phyloP scores from a whole-genome alignment of 2,113 vertebrate genomes.

The Hippocampus zosterae region DNA sequence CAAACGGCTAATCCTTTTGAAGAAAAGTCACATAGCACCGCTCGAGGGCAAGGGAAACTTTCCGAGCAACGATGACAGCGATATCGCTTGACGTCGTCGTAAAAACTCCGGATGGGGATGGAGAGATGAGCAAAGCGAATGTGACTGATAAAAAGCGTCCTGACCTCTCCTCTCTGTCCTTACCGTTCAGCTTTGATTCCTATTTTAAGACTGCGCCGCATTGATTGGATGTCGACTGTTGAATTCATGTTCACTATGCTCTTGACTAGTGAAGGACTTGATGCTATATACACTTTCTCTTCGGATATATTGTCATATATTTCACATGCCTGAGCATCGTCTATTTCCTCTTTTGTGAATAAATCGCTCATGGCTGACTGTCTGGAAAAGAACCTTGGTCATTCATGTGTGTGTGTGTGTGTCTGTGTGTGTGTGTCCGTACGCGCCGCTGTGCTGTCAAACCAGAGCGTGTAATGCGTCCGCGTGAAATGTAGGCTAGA shows the following conservation, averaged over 20 bases:
- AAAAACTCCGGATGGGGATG: conserved; percentile 1
- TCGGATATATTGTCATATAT: background rate
- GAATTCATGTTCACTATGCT: too few relatives aligned
- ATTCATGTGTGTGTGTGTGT: background rate
- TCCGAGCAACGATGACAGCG: background rate
- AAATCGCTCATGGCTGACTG: background rate
- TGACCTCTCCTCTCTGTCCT: background rate
- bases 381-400: background rate
- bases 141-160: background rate
- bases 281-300: too few relatives aligned
- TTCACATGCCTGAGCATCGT: background rate
- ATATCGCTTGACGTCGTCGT: background rate
- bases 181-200: background rate
- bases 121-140: background rate
- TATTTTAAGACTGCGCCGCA: background rate
- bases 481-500: conserved; percentile 10
- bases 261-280: too few relatives aligned
- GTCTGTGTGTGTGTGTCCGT: background rate
- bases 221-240: background rate
- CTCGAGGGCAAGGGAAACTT: conserved; percentile 2
- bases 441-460: background rate
- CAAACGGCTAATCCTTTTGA: background rate
- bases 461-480: background rate
- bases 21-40: background rate
- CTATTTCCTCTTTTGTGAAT: background rate